Conservation (phyloP, 2,797 vertebrate genomes). For the Paedocypris micromegethes region DNA sequence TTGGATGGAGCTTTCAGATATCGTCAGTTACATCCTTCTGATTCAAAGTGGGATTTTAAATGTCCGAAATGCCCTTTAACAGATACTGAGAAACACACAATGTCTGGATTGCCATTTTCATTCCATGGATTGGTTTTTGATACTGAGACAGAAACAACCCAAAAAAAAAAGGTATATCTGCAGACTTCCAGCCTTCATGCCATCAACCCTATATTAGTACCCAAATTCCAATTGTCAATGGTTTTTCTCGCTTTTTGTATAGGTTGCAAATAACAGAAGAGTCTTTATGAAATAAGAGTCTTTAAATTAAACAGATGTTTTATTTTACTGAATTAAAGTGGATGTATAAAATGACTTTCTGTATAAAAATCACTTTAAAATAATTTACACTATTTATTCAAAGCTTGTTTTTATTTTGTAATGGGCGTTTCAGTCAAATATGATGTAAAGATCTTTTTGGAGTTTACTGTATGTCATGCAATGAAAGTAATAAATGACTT, state of each 20-base stretch:
- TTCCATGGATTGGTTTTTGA: too few relatives aligned
- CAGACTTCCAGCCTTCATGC: constrained; percentile 14
- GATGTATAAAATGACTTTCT: constrained; percentile 67
- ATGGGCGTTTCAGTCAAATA: constrained; percentile 77
- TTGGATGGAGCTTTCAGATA: too few relatives aligned
- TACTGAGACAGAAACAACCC: too few relatives aligned
- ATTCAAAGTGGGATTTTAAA: too few relatives aligned
- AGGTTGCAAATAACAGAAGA: constrained; percentile 56
- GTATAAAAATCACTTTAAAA: constrained; percentile 70
- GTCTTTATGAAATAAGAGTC: constrained; percentile 37
- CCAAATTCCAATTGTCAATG: constrained; percentile 87
- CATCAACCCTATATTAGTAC: constrained; percentile 40
- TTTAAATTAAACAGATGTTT: constrained; percentile 60
- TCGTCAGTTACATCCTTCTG: too few relatives aligned
- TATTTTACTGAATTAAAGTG: constrained; percentile 73
- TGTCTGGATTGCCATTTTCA: too few relatives aligned
- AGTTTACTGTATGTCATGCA: constrained; percentile 71
- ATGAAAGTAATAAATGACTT: constrained; percentile 77
- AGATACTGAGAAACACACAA: too few relatives aligned
- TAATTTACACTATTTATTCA: constrained; percentile 78
- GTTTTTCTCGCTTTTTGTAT: constrained; percentile 73
- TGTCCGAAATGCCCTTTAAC: too few relatives aligned
- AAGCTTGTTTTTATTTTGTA: constrained; percentile 94
- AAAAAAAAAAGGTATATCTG: neutral
- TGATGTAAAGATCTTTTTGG: constrained; percentile 64